phyloP scores from a whole-genome alignment of 2,113 vertebrate genomes.

The Zosterops lateralis region DNA sequence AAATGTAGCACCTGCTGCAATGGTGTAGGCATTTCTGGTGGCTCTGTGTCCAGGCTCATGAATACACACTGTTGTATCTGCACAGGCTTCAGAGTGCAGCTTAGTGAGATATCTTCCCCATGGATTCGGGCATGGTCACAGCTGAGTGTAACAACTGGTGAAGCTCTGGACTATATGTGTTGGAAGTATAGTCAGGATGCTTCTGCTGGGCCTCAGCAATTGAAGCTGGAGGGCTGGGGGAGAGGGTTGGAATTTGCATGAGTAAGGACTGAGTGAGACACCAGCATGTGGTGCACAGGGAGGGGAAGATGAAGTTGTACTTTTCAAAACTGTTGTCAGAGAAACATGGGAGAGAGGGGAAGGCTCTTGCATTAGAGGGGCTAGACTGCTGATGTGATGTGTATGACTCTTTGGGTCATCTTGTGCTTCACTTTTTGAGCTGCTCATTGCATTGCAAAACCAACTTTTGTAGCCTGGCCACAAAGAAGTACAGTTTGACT shows the following conservation, averaged over 20 bases:
- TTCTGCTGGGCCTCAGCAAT: not conserved
- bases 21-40: not conserved
- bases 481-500: not conserved
- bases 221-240: not conserved
- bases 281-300: not conserved
- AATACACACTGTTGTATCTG: fast-evolving
- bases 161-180: not conserved
- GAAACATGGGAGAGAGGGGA: not conserved
- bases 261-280: not conserved
- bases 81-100: not conserved
- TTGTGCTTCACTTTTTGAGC: not conserved
- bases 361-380: not conserved
- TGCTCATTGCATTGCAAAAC: not conserved
- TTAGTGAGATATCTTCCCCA: fast-evolving
- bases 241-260: not conserved
- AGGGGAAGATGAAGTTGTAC: not conserved
- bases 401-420: not conserved
- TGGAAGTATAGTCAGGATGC: not conserved
- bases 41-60: not conserved
- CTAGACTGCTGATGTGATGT: not conserved
- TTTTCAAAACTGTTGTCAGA: not conserved
- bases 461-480: not conserved
- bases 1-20: not conserved
- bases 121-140: fast-evolving
- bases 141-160: not conserved